Base-by-base conservation (phyloP, 2,113 vertebrate species). In the Pantherophis guttatus region DNA sequence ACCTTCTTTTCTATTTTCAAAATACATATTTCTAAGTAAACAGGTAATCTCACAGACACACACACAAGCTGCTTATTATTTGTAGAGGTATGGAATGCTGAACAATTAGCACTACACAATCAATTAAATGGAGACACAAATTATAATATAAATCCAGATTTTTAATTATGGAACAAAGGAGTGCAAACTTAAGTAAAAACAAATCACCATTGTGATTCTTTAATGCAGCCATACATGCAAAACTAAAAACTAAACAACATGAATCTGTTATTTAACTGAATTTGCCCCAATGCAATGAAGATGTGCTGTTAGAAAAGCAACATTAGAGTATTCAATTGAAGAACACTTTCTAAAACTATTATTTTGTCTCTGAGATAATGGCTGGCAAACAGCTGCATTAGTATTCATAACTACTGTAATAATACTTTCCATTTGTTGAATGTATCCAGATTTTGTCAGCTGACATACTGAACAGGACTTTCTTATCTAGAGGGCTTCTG, bases 291-390 rank as follows among this genome's bases (percentile, higher is more conserved):
- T 90, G 57, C 29, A 54, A 90, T 90, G n/a, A 58, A 62, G 55
- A 87, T 86, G n/a, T 65, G 39, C n/a, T 15, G 81, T 93, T 65
- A 90, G 55, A 90, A 90, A 90, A 89, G 89, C 48, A 93, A 39
- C 75, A 93, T 90, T 93, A 90, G 89, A n/a, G 89, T 8, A 86
- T 54, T 81, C 81, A 87, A 93, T 90, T 90, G 90, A 90, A 87
- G 29, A 54, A 93, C 89, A 90, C 57, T 93, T 93, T 93, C 81
- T 90, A 39, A 87, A 90, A 87, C 75, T 90, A 65, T 87, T 65
- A 86, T 90, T 90, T 93, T 85, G 86, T 90, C 75, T 87, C 57
- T 62, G n/a, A 87, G 89, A 65, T 93, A 93, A 93, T 93, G 57
- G 88, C 57, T 87, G 44, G 89, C 89, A 55, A 90, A 90, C 62